These are phyloP conservation scores for Synanthedon formicaeformis DNA, from an alignment of 2,888 invertebrate genomes.

Conservation along the genomic window DNA sequence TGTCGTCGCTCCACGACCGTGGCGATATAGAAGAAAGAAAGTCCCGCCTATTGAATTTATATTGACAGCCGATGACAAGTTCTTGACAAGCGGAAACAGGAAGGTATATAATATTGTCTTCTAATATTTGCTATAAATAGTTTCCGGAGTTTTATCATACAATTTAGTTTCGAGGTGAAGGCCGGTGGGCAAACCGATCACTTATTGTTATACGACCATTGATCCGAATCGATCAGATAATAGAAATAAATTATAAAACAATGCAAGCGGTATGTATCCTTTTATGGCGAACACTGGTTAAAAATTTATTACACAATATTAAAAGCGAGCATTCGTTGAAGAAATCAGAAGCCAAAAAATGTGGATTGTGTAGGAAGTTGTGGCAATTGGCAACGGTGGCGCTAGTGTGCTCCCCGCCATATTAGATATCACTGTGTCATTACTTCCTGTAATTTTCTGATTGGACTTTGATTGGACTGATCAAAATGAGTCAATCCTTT, in stretches of 20 bases:
- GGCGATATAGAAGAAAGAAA: constrained; percentile 28
- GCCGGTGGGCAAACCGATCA: constrained; percentile 11
- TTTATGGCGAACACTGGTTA: neutral
- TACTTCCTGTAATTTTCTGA: too few species aligned
- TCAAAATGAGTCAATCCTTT: too few species aligned
- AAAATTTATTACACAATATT: too few species aligned
- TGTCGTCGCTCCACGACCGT: constrained; percentile 14
- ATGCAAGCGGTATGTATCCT: neutral
- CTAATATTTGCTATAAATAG: neutral
- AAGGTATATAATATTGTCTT: constrained; percentile 18
- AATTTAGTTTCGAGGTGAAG: constrained; percentile 29
- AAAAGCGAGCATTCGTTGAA: too few species aligned
- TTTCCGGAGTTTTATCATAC: neutral
- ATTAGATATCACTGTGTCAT: too few species aligned
- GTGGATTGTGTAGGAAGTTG: too few species aligned
- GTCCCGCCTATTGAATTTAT: constrained; percentile 8
- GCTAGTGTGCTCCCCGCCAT: too few species aligned
- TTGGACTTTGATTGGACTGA: too few species aligned
- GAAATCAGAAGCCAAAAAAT: too few species aligned
- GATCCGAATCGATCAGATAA: neutral
- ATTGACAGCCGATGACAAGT: constrained; percentile 35
- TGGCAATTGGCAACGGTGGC: too few species aligned
- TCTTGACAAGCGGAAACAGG: constrained; percentile 44
- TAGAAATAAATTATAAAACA: neutral
- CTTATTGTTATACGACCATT: neutral